Percentiles rank a stretch among this genome's conserved stretches.
Evolutionary conservation across 23 tunicate species (phyloP).

Genomic region (Pegea sp.): DNA sequence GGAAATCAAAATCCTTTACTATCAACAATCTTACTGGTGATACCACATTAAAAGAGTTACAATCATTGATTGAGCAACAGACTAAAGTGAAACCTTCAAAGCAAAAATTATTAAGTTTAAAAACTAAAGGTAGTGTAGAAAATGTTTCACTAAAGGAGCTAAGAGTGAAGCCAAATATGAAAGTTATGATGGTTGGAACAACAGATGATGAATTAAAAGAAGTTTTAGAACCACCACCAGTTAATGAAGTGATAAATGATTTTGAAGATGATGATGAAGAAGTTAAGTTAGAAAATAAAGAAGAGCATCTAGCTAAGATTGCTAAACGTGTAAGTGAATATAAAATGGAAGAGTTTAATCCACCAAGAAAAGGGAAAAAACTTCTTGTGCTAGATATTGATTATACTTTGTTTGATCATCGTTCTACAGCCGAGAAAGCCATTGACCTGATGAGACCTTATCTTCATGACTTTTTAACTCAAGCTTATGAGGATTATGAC

Average conservation of each 20-base stretch:
- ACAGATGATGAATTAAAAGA: slow-evolving; percentile 62
- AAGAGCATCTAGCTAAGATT: slow-evolving; percentile 73
- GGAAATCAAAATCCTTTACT: slow-evolving; percentile 35
- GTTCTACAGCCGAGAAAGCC: slow-evolving; percentile 76
- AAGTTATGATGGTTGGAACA: slow-evolving; percentile 93
- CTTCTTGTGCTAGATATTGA: slow-evolving; percentile 81
- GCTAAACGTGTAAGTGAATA: slow-evolving; percentile 36
- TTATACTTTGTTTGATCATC: slow-evolving; percentile 84
- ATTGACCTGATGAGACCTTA: slow-evolving; percentile 74
- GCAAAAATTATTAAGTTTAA: slow-evolving; percentile 65
- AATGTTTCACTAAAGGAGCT: slow-evolving; percentile 20
- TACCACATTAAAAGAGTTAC: slow-evolving; percentile 32
- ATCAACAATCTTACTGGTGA: slow-evolving; percentile 5
- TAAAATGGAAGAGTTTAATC: slow-evolving; percentile 44
- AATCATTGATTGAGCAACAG: slow-evolving; percentile 14
- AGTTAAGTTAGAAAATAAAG: slow-evolving; percentile 37
- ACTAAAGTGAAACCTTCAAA: slow-evolving; percentile 51
- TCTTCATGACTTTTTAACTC: slow-evolving; percentile 72
- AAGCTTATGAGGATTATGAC: slow-evolving; percentile 73
- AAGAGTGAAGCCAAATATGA: slow-evolving; percentile 60
- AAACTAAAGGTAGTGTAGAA: slow-evolving; percentile 44
- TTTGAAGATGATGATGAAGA: slow-evolving; percentile 74
- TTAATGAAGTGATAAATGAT: slow-evolving; percentile 69
- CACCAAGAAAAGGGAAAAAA: slow-evolving; percentile 78
- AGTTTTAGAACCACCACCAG: slow-evolving; percentile 53